A percentile compares a stretch with the other conserved stretches of the same genome.
Evolutionary conservation across 2,797 vertebrate species (phyloP).

Genomic region (Syncerus caffer): DNA sequence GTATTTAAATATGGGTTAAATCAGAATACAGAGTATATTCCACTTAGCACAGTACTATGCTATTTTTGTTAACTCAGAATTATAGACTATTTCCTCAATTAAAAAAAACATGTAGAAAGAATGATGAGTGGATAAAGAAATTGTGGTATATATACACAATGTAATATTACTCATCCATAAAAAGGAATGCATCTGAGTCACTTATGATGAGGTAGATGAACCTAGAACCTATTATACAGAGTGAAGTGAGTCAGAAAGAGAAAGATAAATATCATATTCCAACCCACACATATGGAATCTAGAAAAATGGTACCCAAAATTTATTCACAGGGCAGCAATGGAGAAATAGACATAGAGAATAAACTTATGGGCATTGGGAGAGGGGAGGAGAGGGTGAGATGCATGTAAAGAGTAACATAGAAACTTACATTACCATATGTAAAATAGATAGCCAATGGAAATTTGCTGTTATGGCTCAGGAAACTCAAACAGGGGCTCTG

Average conservation of each 20-base stretch:
- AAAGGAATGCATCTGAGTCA: background rate
- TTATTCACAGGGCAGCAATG: background rate
- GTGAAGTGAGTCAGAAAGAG: background rate
- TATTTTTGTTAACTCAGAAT: background rate
- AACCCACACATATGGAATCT: rapidly evolving
- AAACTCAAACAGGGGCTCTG: background rate
- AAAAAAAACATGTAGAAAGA: background rate
- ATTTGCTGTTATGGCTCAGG: background rate
- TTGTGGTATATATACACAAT: background rate
- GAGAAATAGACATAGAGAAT: background rate
- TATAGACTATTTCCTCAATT: background rate
- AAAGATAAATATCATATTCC: background rate
- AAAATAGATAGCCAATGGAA: background rate
- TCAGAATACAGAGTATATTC: background rate
- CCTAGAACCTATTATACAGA: background rate
- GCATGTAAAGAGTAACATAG: background rate
- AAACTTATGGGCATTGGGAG: background rate
- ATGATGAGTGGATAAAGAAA: background rate
- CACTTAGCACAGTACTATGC: background rate
- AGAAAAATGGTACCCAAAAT: background rate
- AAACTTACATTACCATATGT: background rate
- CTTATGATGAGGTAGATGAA: background rate
- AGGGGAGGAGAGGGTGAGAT: background rate
- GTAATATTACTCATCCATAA: background rate
- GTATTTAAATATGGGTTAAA: background rate